A percentile compares a stretch with the other conserved stretches of the same genome.
Evolutionary conservation across 1,140 invertebrate genomes (phyloP).

Genomic region (Gryon sp.): DNA sequence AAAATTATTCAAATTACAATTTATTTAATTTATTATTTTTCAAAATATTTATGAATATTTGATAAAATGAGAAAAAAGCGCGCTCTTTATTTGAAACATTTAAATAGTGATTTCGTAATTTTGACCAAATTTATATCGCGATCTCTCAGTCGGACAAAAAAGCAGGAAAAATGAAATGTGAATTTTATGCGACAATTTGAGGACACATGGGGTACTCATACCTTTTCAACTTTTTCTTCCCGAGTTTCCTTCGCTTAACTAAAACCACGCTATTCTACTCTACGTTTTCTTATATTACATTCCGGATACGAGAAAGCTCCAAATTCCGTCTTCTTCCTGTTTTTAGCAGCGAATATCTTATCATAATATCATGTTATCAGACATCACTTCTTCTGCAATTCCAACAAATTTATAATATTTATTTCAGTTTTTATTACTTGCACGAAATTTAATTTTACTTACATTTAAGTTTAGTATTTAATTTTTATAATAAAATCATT

Average conservation of each 20-base stretch:
- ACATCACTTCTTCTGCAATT: slow-evolving; percentile 25
- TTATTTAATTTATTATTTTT: too few species aligned
- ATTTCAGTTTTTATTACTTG: too few species aligned
- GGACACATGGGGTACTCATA: slow-evolving; percentile 39
- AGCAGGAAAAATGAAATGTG: slow-evolving; percentile 26
- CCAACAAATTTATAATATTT: slow-evolving; percentile 16
- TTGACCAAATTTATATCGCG: slow-evolving; percentile 11
- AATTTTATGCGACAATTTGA: slow-evolving; percentile 48
- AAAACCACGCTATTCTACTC: slow-evolving; percentile 63
- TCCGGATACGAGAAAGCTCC: slow-evolving; percentile 66
- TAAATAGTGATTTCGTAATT: slow-evolving; percentile 2
- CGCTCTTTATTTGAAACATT: too few species aligned
- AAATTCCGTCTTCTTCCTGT: slow-evolving; percentile 70
- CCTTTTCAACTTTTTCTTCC: slow-evolving; percentile 44
- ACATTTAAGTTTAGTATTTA: too few species aligned
- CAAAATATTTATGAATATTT: too few species aligned
- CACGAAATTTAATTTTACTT: too few species aligned
- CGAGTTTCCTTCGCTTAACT: slow-evolving; percentile 33
- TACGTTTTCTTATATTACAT: slow-evolving; percentile 72
- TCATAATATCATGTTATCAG: slow-evolving; percentile 68
- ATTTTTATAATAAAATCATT: neutral
- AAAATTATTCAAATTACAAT: too few species aligned
- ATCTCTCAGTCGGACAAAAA: slow-evolving; percentile 4
- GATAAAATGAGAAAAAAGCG: too few species aligned
- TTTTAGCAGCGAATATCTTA: slow-evolving; percentile 75